Base-by-base conservation (phyloP, 2,113 vertebrate genomes). In the Dascyllus trimaculatus region DNA sequence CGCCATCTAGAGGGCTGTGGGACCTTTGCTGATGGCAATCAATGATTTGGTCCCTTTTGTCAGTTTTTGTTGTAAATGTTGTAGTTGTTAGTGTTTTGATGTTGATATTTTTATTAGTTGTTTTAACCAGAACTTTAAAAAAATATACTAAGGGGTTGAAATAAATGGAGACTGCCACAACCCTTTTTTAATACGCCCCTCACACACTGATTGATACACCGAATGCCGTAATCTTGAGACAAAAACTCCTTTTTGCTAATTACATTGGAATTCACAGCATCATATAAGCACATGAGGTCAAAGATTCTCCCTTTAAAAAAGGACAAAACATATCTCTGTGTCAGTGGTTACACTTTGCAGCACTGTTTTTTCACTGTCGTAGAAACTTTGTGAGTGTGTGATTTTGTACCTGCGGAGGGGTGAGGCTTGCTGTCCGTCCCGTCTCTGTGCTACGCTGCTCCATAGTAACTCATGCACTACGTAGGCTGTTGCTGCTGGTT, bases 81-180 rank as follows among this genome's bases (percentile, higher is more conserved):
- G 72, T 90, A 69, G 80, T 43, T 74, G 70, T 93, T 84, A 70
- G 89, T 93, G 87, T 91, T 92, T 80, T 81, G 81, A 81, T 91
- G 88, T 92, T 85, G 73, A 77, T 81, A 78, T 90, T 90, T 90
- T 83, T 68, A 61, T 80, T 38, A 51, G 11, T 79, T 70, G n/a
- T 81, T 75, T 81, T 66, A 82, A 62, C 75, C 81, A 87, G 38
- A 80, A 32, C 49, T 86, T 62, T 65, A 58, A 71, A 61, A 35
- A 79, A 80, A 59, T 66, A 77, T 73, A 78, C 15, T 25, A 54
- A 45, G 17, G 56, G 54, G 52, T 64, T 85, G 53, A 82, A 84
- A 45, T 63, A 17, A 81, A 61, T 9, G 2, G 43, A 72, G 46
- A 68, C 56, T 64, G 24, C 76, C 59, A 75, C 69, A 71, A 61